phyloP scores from a whole-genome alignment of 2,797 vertebrate genomes.

The Ctenopoma multispine region DNA sequence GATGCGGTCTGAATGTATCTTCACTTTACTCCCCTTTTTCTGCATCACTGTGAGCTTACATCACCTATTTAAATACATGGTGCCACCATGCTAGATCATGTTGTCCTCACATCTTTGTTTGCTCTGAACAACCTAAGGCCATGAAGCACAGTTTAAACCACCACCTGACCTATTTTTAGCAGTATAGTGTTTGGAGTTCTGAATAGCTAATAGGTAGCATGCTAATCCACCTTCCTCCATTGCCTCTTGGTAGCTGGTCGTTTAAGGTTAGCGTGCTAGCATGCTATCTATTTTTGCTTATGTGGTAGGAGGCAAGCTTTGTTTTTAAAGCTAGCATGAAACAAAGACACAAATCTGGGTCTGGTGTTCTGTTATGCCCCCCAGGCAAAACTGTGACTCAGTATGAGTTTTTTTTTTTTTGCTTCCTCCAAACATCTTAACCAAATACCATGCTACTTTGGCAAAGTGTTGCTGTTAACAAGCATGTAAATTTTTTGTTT shows the following conservation, averaged over 20 bases:
- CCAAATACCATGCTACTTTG: constrained; percentile 31
- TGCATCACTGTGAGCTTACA: background rate
- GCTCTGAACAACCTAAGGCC: constrained; percentile 47
- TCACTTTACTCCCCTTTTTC: too few relatives aligned
- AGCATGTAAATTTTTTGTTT: constrained; percentile 39
- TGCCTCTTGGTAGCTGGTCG: constrained; percentile 38
- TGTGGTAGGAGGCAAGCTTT: constrained; percentile 57
- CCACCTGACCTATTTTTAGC: constrained; percentile 58
- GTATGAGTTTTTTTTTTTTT: constrained; percentile 35
- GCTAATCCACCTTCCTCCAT: constrained; percentile 38
- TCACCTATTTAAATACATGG: constrained; percentile 22
- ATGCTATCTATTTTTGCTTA: constrained; percentile 57
- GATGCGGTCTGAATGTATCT: too few relatives aligned
- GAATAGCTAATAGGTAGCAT: constrained; percentile 49
- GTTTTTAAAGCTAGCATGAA: constrained; percentile 59
- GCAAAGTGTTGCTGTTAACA: constrained; percentile 21
- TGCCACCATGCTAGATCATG: constrained; percentile 12
- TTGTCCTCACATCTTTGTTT: constrained; percentile 49
- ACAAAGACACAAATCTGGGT: constrained; percentile 48
- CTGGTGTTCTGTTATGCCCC: constrained; percentile 58
- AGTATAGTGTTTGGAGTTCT: constrained; percentile 29
- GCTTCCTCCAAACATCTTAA: constrained; percentile 53
- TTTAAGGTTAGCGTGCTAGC: constrained; percentile 48
- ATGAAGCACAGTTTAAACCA: constrained; percentile 34
- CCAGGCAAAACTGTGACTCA: constrained; percentile 62